phyloP scores from a whole-genome alignment of 2,888 invertebrate genomes.

The Nebria salina region DNA sequence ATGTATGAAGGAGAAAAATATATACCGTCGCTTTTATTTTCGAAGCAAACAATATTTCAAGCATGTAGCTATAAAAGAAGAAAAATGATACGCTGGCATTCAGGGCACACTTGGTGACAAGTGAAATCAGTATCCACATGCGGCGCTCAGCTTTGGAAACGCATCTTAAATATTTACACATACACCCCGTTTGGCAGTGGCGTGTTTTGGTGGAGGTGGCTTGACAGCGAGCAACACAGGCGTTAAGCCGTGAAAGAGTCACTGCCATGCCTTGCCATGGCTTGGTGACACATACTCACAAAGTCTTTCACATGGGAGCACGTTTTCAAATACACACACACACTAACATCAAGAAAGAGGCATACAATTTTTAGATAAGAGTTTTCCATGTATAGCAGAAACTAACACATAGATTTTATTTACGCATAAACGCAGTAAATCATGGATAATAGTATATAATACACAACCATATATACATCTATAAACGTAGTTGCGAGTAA shows the following conservation, averaged over 20 bases:
- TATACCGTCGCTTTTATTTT: not conserved
- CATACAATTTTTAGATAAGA: not conserved
- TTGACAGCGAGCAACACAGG: not conserved
- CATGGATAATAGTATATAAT: not conserved
- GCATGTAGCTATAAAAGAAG: conserved; percentile 1
- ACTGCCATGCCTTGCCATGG: not conserved
- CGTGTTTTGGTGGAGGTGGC: not conserved
- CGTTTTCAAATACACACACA: not conserved
- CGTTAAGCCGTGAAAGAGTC: conserved; percentile 1
- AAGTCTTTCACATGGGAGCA: not conserved
- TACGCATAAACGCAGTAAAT: not conserved
- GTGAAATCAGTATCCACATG: not conserved
- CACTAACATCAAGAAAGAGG: not conserved
- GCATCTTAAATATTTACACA: conserved; percentile 1
- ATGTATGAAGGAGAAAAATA: not conserved
- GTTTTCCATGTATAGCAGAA: not conserved
- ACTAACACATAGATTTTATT: not conserved
- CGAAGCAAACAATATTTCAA: not conserved
- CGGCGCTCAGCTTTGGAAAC: not conserved
- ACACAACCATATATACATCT: too few species aligned
- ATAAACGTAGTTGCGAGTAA: too few species aligned
- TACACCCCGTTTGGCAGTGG: not conserved
- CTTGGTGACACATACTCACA: not conserved
- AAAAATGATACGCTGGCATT: not conserved
- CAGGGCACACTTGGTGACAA: not conserved